Conservation (phyloP, 2,797 vertebrate species). For the Gambelia wislizenii region DNA sequence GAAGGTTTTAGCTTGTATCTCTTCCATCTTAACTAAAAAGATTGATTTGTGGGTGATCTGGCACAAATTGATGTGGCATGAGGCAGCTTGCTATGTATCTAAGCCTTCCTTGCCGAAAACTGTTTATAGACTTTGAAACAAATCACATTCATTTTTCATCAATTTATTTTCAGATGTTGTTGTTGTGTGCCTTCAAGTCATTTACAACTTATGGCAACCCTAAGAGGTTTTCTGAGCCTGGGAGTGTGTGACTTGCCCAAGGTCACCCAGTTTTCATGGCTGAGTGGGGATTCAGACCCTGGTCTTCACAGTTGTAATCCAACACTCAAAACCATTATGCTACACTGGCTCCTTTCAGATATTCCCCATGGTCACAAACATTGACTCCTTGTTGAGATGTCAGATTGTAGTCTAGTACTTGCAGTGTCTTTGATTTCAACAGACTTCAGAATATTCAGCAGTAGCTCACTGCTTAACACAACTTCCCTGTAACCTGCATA, state of each 20-base stretch:
- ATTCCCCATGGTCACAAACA: conserved; percentile 33
- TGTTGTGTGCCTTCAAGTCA: too few species aligned
- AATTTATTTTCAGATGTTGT: conserved; percentile 26
- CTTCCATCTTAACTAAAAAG: not conserved
- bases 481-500: not conserved
- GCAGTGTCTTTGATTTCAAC: not conserved
- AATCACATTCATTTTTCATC: not conserved
- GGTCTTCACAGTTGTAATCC: too few species aligned
- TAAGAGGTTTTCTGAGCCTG: too few species aligned
- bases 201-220: too few species aligned
- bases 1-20: not conserved
- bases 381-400: not conserved
- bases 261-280: too few species aligned
- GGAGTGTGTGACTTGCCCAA: too few species aligned
- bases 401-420: not conserved
- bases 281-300: too few species aligned
- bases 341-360: too few species aligned
- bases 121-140: not conserved
- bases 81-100: not conserved
- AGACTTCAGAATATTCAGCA: not conserved
- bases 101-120: not conserved
- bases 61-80: not conserved
- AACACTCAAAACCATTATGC: too few species aligned
- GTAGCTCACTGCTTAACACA: not conserved
- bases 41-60: not conserved